phyloP scores from a whole-genome alignment of 2,113 vertebrate species.

The Grantiella picta region DNA sequence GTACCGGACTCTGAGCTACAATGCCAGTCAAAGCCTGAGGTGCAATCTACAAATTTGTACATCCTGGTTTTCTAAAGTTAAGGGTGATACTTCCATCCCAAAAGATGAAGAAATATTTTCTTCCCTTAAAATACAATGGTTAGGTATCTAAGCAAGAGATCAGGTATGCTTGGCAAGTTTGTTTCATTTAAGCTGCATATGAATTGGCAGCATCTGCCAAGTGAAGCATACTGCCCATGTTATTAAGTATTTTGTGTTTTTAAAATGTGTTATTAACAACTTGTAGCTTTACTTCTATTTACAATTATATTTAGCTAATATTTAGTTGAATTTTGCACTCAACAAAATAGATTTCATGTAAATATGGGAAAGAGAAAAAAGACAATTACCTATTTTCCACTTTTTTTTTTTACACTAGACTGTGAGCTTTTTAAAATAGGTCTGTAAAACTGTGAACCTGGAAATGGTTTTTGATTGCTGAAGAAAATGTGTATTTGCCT shows the following conservation, averaged over 20 bases:
- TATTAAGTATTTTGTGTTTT: not conserved
- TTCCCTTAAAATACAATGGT: not conserved
- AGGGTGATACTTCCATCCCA: not conserved
- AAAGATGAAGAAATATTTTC: not conserved
- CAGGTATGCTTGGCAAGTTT: not conserved
- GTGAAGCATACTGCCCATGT: not conserved
- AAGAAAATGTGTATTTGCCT: not conserved
- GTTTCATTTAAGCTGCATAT: not conserved
- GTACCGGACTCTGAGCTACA: not conserved
- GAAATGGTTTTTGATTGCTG: not conserved
- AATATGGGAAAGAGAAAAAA: not conserved
- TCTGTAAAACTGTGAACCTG: not conserved
- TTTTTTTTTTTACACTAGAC: not conserved
- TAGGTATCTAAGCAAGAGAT: not conserved
- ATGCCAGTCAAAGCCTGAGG: not conserved
- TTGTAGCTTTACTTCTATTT: not conserved
- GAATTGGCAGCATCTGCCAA: not conserved
- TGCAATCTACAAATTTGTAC: not conserved
- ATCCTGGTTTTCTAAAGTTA: not conserved
- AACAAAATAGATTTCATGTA: not conserved
- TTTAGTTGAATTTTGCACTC: not conserved
- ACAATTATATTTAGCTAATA: not conserved
- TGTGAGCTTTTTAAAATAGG: not conserved
- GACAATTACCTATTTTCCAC: not conserved
- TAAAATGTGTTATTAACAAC: not conserved